Evolutionary conservation across 2,888 invertebrate species (phyloP).

Genomic region (Nephrotoma flavescens): DNA sequence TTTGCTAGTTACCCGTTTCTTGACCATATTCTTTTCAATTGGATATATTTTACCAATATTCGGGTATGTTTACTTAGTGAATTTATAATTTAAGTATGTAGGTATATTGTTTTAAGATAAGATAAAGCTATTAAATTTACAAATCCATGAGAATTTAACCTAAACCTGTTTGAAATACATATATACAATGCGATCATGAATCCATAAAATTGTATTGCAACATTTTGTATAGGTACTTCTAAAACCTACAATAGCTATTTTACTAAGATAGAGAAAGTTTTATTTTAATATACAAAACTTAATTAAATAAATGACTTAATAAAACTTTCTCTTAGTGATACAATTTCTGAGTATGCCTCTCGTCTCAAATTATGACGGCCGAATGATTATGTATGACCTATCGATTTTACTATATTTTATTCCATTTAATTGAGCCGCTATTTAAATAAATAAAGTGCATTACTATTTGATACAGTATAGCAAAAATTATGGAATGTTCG

Average conservation of each 20-base stretch:
- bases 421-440: neutral
- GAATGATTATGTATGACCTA: neutral
- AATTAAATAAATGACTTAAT: neutral
- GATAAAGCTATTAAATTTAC: neutral
- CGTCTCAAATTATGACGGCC: neutral
- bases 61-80: conserved; percentile 46
- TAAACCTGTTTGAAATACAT: neutral
- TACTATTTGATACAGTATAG: neutral
- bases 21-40: conserved; percentile 69
- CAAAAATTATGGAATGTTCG: neutral
- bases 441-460: neutral
- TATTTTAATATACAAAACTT: neutral
- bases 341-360: neutral
- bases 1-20: conserved; percentile 72
- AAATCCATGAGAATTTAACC: neutral
- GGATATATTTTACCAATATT: conserved; percentile 78
- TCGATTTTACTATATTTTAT: neutral
- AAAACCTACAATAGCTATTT: neutral
- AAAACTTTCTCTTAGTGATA: neutral
- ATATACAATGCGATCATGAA: conserved; percentile 3
- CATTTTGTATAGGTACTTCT: neutral
- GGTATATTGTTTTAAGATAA: neutral
- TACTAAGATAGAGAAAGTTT: neutral
- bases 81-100: neutral
- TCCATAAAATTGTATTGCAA: conserved; percentile 7